Conservation (phyloP, 2,113 vertebrate species). For the Polypterus bichir region DNA sequence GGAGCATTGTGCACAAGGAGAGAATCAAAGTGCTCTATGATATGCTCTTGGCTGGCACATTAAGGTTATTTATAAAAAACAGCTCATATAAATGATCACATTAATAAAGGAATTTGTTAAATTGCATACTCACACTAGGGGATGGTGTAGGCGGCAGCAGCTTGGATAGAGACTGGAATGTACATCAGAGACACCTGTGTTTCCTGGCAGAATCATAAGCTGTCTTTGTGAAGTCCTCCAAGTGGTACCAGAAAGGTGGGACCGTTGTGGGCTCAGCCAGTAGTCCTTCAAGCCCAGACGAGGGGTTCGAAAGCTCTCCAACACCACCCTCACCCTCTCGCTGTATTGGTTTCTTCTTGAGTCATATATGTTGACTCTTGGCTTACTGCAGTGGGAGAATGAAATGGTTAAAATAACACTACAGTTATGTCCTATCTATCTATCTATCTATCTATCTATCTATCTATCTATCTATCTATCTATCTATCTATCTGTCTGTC, state of each 20-base stretch:
- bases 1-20: too few relatives aligned
- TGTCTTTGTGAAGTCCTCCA: neutral
- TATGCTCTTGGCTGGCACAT: too few relatives aligned
- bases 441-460: too few relatives aligned
- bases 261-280: neutral
- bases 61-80: too few relatives aligned
- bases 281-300: neutral
- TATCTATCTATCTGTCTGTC: too few relatives aligned
- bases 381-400: neutral
- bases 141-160: slow-evolving; percentile 2
- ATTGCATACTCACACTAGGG: neutral
- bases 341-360: neutral
- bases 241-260: neutral
- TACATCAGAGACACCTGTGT: neutral
- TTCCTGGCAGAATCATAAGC: neutral
- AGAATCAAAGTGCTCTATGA: too few relatives aligned
- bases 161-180: neutral
- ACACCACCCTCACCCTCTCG: neutral
- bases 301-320: neutral
- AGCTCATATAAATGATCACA: too few relatives aligned
- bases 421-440: too few relatives aligned
- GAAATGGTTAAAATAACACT: too few relatives aligned
- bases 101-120: too few relatives aligned
- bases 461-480: too few relatives aligned
- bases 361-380: neutral